Conservation (phyloP, 2,113 vertebrate species). For the Spea bombifrons region DNA sequence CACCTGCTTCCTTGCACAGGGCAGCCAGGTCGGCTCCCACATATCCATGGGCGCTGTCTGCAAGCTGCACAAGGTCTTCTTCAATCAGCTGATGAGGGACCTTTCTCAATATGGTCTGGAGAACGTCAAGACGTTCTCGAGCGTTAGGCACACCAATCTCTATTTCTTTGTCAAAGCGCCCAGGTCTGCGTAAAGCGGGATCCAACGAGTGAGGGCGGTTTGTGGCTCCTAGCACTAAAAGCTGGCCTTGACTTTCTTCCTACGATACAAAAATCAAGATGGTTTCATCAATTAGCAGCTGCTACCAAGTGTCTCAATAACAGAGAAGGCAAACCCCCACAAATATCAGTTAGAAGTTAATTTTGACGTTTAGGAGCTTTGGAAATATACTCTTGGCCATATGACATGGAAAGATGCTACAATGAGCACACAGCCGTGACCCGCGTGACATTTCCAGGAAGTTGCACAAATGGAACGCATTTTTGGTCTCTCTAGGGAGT, state of each 20-base stretch:
- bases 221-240: conserved; percentile 90
- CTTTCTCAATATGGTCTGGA: conserved; percentile 74
- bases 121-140: conserved; percentile 79
- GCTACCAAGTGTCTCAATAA: too few species aligned
- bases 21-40: conserved; percentile 91
- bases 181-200: conserved; percentile 84
- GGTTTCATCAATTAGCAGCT: neutral
- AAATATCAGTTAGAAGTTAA: neutral
- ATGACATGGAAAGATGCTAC: neutral
- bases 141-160: conserved; percentile 88
- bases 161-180: conserved; percentile 92
- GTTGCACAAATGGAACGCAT: neutral
- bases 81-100: conserved; percentile 69
- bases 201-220: conserved; percentile 90
- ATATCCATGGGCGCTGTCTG: conserved; percentile 82
- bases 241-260: conserved; percentile 84
- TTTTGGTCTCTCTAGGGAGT: neutral
- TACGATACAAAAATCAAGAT: conserved; percentile 48
- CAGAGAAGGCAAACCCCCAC: too few species aligned
- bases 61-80: conserved; percentile 71
- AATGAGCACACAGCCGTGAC: neutral
- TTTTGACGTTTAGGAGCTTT: neutral
- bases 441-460: neutral
- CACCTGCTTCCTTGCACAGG: conserved; percentile 91
- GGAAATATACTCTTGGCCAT: neutral